phyloP scores from a whole-genome alignment of 2,888 invertebrate genomes.

The Heliothis peltigera region DNA sequence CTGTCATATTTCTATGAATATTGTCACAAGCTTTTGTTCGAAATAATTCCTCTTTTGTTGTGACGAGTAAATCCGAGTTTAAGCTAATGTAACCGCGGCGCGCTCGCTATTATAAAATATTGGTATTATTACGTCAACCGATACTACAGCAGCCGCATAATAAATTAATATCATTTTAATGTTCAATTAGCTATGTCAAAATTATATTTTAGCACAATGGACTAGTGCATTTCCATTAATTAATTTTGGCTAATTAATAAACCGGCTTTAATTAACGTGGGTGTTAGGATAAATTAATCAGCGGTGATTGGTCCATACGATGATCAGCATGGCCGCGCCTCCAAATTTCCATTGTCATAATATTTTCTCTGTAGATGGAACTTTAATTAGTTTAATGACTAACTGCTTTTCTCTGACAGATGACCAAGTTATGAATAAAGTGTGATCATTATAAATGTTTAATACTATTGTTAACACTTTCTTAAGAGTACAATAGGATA shows the following conservation, averaged over 20 bases:
- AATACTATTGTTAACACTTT: conserved; percentile 15
- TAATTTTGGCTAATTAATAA: conserved; percentile 84
- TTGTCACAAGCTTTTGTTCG: not conserved
- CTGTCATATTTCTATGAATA: not conserved
- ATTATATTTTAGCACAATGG: conserved; percentile 61
- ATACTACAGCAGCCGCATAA: conserved; percentile 37
- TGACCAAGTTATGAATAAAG: conserved; percentile 6
- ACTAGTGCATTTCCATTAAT: conserved; percentile 80
- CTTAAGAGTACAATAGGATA: conserved; percentile 21
- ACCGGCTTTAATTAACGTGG: conserved; percentile 78
- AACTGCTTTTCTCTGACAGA: conserved; percentile 15
- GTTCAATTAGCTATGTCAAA: conserved; percentile 62
- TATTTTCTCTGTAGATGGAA: conserved; percentile 45
- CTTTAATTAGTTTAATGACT: conserved; percentile 45
- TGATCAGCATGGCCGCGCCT: conserved; percentile 46
- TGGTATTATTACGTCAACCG: conserved; percentile 27
- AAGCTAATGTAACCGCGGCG: conserved; percentile 7
- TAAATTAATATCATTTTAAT: conserved; percentile 57
- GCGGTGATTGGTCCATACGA: conserved; percentile 73
- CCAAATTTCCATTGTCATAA: conserved; percentile 50
- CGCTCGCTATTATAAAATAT: conserved; percentile 39
- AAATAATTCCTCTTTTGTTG: conserved; percentile 3
- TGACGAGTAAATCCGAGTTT: conserved; percentile 12
- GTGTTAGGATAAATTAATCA: conserved; percentile 85
- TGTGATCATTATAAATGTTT: conserved; percentile 9